phyloP scores from a whole-genome alignment of 2,888 invertebrate species.

The Drosophila infuscata region DNA sequence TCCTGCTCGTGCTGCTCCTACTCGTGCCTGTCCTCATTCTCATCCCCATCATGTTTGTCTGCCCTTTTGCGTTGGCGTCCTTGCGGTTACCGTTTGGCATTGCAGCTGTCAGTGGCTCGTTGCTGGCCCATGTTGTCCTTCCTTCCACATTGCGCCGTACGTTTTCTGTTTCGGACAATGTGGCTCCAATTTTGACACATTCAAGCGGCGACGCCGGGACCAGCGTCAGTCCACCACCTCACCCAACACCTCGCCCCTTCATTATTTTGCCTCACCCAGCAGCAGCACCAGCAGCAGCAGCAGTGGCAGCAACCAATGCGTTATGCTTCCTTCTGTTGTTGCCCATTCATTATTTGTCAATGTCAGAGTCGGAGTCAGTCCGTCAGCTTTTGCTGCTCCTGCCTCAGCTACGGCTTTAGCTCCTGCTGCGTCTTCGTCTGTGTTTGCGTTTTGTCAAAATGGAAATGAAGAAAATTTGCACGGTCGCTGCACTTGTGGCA shows the following conservation, averaged over 20 bases:
- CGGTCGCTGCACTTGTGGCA: constrained; percentile 82
- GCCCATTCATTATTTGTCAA: constrained; percentile 83
- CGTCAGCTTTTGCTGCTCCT: constrained; percentile 71
- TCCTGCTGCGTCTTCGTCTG: constrained; percentile 38
- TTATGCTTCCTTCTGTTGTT: constrained; percentile 60
- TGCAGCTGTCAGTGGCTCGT: constrained; percentile 65
- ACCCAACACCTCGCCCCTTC: constrained; percentile 26
- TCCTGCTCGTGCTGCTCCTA: background rate
- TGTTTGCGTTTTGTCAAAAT: constrained; percentile 83
- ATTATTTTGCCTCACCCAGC: constrained; percentile 50
- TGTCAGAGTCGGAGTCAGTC: constrained; percentile 81
- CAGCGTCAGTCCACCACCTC: constrained; percentile 14
- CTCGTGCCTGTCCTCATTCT: background rate
- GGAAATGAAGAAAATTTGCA: constrained; percentile 83
- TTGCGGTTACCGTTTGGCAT: constrained; percentile 66
- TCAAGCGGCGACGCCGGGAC: constrained; percentile 74
- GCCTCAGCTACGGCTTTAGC: constrained; percentile 2
- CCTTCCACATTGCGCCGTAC: constrained; percentile 58
- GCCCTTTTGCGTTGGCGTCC: constrained; percentile 41
- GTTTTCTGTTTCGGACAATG: constrained; percentile 83
- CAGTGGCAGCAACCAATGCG: constrained; percentile 40
- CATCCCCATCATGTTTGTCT: constrained; percentile 5
- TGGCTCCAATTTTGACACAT: constrained; percentile 84
- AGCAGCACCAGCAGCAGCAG: background rate
- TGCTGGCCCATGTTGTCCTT: constrained; percentile 40